Conservation (phyloP, 2,797 vertebrate species). For the Sebastes trivittatus region DNA sequence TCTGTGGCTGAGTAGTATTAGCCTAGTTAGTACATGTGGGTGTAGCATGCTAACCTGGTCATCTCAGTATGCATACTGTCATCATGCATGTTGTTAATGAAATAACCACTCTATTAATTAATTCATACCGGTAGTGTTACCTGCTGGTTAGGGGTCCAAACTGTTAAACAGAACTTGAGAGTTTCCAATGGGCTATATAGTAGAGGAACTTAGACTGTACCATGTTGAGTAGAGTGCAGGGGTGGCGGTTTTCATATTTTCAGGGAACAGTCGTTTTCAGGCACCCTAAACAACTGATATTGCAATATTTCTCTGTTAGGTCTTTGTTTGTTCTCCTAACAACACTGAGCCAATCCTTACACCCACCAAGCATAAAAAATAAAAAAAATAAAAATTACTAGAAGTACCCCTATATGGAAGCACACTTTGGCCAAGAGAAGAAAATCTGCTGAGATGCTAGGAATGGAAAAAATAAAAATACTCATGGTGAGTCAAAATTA, state of each 20-base stretch:
- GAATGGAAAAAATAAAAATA: no score
- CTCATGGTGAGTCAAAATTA: no score
- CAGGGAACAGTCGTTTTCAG: background rate
- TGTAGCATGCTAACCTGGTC: background rate
- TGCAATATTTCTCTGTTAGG: background rate
- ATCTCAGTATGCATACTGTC: background rate
- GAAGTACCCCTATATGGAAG: no score
- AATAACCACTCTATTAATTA: no score
- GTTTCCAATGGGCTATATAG: background rate
- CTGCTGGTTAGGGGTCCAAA: background rate
- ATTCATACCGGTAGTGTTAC: background rate
- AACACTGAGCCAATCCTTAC: no score
- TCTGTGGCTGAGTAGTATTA: background rate
- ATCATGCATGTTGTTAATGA: background rate
- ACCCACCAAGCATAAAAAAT: no score
- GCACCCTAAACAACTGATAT: background rate
- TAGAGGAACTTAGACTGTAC: background rate
- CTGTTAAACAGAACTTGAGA: rapidly evolving
- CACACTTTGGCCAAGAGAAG: no score
- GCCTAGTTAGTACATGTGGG: background rate
- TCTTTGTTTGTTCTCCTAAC: no score
- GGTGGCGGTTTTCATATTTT: background rate
- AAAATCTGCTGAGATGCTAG: no score
- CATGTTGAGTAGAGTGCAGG: background rate
- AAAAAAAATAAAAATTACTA: no score